Evolutionary conservation across 2,888 invertebrate genomes (phyloP).

Genomic region (Scaptomyza cyrtandrae): DNA sequence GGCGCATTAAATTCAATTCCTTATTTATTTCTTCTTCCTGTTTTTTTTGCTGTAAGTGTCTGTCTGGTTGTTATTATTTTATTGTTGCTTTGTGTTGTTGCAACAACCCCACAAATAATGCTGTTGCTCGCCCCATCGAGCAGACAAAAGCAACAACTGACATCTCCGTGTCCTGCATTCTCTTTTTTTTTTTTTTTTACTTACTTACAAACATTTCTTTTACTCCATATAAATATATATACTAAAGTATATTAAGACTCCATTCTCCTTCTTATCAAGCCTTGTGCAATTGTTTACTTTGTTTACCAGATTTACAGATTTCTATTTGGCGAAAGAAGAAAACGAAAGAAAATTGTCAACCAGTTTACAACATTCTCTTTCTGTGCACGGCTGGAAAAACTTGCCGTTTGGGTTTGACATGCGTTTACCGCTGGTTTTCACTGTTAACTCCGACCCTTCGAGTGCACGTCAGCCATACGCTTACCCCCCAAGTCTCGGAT

Average conservation of each 20-base stretch:
- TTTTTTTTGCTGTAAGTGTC: constrained; percentile 13
- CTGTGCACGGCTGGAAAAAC: constrained; percentile 1
- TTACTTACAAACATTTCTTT: constrained; percentile 27
- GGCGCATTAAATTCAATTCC: constrained; percentile 53
- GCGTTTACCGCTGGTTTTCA: constrained; percentile 31
- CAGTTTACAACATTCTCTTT: constrained; percentile 14
- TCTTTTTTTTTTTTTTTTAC: not conserved
- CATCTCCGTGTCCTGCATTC: constrained; percentile 49
- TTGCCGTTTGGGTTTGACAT: constrained; percentile 48
- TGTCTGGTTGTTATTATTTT: constrained; percentile 12
- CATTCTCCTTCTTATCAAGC: constrained; percentile 12
- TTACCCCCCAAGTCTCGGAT: constrained; percentile 13
- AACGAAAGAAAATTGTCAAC: constrained; percentile 39
- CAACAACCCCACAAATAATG: not conserved
- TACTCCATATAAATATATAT: constrained; percentile 10
- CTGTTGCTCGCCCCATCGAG: constrained; percentile 10
- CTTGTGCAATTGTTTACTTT: constrained; percentile 69
- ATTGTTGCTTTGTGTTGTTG: constrained; percentile 5
- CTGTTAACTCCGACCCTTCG: constrained; percentile 30
- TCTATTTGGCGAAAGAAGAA: constrained; percentile 35
- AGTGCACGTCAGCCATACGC: constrained; percentile 47
- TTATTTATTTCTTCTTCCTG: constrained; percentile 23
- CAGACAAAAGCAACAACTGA: constrained; percentile 47
- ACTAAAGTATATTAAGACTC: not conserved
- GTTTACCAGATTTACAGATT: constrained; percentile 65